These are phyloP conservation scores for Meandrusa payeni DNA, from an alignment of 2,888 invertebrate genomes.

Conservation along the genomic window DNA sequence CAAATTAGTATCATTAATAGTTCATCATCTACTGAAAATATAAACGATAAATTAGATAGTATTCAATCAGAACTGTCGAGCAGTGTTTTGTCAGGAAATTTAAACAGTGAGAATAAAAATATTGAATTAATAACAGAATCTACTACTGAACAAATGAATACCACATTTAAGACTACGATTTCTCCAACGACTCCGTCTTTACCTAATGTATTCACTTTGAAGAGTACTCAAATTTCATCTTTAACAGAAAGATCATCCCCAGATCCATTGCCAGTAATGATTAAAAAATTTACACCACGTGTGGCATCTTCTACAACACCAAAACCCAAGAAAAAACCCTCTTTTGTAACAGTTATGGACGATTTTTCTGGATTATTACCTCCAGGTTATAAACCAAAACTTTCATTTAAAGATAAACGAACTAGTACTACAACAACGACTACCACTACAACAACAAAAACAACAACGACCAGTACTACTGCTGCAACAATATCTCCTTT, in stretches of 20 bases:
- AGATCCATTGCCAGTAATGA: conserved; percentile 81
- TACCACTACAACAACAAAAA: conserved; percentile 40
- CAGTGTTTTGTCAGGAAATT: conserved; percentile 86
- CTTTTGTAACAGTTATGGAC: conserved; percentile 78
- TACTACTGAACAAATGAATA: conserved; percentile 52
- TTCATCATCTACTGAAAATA: conserved; percentile 88
- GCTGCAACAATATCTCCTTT: conserved; percentile 30
- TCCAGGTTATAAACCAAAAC: conserved; percentile 81
- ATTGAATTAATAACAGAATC: conserved; percentile 83
- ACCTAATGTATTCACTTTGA: conserved; percentile 73
- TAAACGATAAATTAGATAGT: conserved; percentile 91
- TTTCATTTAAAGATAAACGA: conserved; percentile 76
- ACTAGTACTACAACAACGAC: conserved; percentile 69
- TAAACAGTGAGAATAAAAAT: conserved; percentile 85
- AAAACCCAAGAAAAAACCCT: conserved; percentile 65
- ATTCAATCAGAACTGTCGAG: conserved; percentile 92
- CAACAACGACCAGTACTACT: conserved; percentile 37
- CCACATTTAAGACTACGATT: conserved; percentile 46
- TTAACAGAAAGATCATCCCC: conserved; percentile 79
- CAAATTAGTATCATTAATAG: conserved; percentile 37
- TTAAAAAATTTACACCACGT: conserved; percentile 83
- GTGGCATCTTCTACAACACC: conserved; percentile 65
- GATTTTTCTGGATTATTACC: conserved; percentile 83
- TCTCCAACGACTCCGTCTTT: conserved; percentile 52
- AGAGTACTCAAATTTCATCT: conserved; percentile 69